These are phyloP conservation scores for Anguilla pacifica DNA, from an alignment of 2,797 vertebrate genomes.

Conservation along the genomic window DNA sequence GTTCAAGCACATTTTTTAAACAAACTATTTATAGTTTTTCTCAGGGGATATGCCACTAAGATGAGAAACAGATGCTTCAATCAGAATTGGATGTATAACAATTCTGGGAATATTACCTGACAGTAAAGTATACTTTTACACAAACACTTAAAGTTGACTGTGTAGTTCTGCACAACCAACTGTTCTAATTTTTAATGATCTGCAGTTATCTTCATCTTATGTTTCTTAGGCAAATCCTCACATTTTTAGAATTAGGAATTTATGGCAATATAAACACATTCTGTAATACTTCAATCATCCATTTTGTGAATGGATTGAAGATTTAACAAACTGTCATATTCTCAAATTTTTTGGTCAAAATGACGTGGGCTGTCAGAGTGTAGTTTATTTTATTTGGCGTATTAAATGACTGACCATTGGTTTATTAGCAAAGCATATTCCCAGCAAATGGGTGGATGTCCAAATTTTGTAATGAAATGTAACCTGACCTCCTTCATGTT, in stretches of 20 bases:
- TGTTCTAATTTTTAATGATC: background rate
- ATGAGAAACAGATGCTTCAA: conserved; percentile 48
- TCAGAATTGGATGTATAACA: conserved; percentile 28
- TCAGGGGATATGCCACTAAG: conserved; percentile 25
- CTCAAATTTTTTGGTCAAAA: background rate
- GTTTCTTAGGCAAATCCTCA: background rate
- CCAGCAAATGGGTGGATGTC: background rate
- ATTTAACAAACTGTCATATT: background rate
- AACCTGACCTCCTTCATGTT: background rate
- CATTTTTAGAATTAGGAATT: background rate
- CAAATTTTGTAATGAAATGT: background rate
- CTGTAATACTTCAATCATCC: background rate
- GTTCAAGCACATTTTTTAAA: background rate
- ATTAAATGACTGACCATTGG: background rate
- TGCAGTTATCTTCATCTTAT: background rate
- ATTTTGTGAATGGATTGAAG: background rate
- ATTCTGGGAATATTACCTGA: conserved; percentile 18
- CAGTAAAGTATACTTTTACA: background rate
- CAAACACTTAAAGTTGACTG: background rate
- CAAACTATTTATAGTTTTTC: conserved; percentile 38
- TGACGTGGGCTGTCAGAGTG: background rate
- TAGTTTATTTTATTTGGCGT: background rate
- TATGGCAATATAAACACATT: background rate
- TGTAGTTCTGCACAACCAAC: background rate
- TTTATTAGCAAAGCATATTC: background rate